phyloP scores from a whole-genome alignment of 2,113 vertebrate genomes.

The Regulus satrapa region DNA sequence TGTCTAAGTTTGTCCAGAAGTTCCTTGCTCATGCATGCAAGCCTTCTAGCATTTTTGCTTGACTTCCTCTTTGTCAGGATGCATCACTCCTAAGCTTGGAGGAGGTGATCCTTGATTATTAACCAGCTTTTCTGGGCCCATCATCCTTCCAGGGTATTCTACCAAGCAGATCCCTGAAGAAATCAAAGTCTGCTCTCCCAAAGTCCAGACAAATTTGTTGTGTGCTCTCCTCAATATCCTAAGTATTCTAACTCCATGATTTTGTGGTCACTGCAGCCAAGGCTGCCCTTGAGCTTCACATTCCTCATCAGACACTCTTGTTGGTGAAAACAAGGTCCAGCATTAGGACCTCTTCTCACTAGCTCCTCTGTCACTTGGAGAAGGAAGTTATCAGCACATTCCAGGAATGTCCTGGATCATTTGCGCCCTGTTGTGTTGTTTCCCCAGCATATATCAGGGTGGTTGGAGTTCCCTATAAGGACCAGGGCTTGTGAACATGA shows the following conservation, averaged over 20 bases:
- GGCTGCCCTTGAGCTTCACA: not conserved
- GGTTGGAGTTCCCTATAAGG: not conserved
- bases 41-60: not conserved
- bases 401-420: not conserved
- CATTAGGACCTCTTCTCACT: not conserved
- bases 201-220: not conserved
- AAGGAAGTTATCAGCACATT: not conserved
- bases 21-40: not conserved
- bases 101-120: not conserved
- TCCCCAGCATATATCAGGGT: not conserved
- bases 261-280: not conserved
- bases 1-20: not conserved
- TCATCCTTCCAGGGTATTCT: not conserved
- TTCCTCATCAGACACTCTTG: not conserved
- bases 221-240: not conserved
- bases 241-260: not conserved
- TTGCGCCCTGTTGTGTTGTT: not conserved
- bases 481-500: not conserved
- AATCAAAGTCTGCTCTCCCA: not conserved
- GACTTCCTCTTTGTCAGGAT: not conserved
- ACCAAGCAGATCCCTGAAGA: not conserved
- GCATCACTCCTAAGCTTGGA: not conserved
- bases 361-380: not conserved
- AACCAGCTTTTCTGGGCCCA: not conserved
- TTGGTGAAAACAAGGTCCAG: not conserved